A percentile compares a stretch with the other conserved stretches of the same genome.
phyloP scores from a whole-genome alignment of 2,113 vertebrate species.

The Semicossyphus pulcher region DNA sequence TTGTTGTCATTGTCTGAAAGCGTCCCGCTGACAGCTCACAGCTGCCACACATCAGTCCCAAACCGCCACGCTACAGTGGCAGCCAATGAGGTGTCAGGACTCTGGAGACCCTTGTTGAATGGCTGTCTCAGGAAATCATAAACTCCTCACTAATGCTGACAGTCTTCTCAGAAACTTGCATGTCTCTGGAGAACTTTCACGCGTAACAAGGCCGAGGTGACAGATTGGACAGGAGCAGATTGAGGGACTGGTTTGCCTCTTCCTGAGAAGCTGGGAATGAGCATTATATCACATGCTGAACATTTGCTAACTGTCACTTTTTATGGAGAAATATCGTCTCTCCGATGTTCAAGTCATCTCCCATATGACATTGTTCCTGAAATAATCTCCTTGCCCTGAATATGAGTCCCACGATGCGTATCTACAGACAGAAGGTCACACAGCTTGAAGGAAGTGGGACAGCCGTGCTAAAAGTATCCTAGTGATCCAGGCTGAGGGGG shows the following conservation, averaged over 20 bases:
- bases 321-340: constrained; percentile 40
- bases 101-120: constrained; percentile 43
- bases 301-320: constrained; percentile 40
- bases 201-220: constrained; percentile 49
- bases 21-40: constrained; percentile 14
- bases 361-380: constrained; percentile 69
- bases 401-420: constrained; percentile 60
- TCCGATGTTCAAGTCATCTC: constrained; percentile 44
- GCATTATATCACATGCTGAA: constrained; percentile 29
- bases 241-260: constrained; percentile 36
- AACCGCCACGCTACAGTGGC: constrained; percentile 25
- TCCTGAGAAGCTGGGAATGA: constrained; percentile 9
- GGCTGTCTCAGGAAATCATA: constrained; percentile 57
- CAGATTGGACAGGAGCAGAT: constrained; percentile 39
- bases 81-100: constrained; percentile 49
- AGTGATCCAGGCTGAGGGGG: constrained; percentile 28
- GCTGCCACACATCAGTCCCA: constrained; percentile 44
- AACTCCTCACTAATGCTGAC: constrained; percentile 55
- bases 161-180: constrained; percentile 39
- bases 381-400: constrained; percentile 78
- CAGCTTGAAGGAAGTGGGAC: constrained; percentile 72
- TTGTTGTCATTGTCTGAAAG: constrained; percentile 19
- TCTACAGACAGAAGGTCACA: constrained; percentile 70
- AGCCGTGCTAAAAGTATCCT: constrained; percentile 66
- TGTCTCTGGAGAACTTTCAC: constrained; percentile 49